A percentile compares a stretch with the other conserved stretches of the same genome.
phyloP scores from a whole-genome alignment of 2,797 vertebrate species.

The Pipistrellus kuhlii region DNA sequence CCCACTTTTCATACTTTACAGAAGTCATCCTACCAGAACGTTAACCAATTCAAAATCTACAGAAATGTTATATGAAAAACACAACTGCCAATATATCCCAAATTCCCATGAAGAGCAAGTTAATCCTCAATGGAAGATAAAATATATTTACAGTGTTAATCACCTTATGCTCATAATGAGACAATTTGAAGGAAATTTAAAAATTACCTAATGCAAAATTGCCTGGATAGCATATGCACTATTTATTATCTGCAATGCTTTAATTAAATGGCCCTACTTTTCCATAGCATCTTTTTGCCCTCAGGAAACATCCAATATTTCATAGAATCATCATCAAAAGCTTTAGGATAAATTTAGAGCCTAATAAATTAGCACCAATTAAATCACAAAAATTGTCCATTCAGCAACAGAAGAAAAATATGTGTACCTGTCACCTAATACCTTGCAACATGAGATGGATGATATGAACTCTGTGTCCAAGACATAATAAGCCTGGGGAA shows the following conservation, averaged over 20 bases:
- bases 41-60: background rate
- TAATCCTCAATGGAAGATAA: background rate
- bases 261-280: background rate
- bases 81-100: background rate
- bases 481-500: background rate
- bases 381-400: conserved; percentile 13
- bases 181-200: background rate
- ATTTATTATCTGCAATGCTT: background rate
- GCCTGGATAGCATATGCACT: background rate
- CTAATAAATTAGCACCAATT: background rate
- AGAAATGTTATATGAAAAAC: background rate
- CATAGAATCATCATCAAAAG: background rate
- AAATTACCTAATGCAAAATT: background rate
- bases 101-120: background rate
- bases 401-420: background rate
- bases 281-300: background rate
- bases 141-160: background rate
- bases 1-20: background rate
- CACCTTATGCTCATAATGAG: background rate
- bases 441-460: background rate
- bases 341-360: conserved; percentile 29
- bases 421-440: background rate
- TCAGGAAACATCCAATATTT: background rate
- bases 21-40: background rate
- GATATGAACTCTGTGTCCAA: background rate